Evolutionary conservation across 1,140 invertebrate genomes (phyloP), one percentile per base, ranked within the genome.

Genomic region (Globodera rostochiensis): DNA sequence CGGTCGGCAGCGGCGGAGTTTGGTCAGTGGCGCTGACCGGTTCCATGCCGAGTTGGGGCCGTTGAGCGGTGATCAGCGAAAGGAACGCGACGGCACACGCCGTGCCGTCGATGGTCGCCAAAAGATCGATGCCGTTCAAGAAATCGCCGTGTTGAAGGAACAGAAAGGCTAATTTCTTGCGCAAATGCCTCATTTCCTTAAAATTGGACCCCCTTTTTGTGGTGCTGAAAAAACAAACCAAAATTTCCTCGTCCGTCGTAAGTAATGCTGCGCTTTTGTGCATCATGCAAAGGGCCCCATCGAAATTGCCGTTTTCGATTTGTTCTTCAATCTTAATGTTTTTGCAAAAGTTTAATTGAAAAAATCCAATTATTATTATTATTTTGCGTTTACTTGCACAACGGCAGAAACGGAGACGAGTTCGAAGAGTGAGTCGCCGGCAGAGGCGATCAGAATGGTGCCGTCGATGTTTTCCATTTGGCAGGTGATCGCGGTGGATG

Each of bases 391-490:
- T 19, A 64, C 57, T 64, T 64, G 69, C 36, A 47, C 69, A 47
- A 71, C 36, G 46, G 19, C 69, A 47, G 69, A 47, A 11, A 71
- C 69, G 25, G 69, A 19, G 36, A 71, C 69, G 36, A 71, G 69
- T 47, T 71, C 69, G 69, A 15, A 71, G 6, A 71, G 69, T 36
- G 36, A 71, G 25, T 71, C 69, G 25, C 36, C 46, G 25, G 69
- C 9, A 7, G 69, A 36, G 11, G 69, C 69, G n/a, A 45, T 45
- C 69, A 71, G 46, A 71, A 36, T 45, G 1, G 11, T 70, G 77
- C 77, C 77, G 50, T 78, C 77, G 13, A 78, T 69, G 70, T 78
- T 78, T 25, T 25, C 25, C 25, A 78, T 45, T 69, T 78, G 64
- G 21, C 66, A 78, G 6, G 21, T 13, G 70, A 69, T 70, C 25